Base-by-base conservation (phyloP, 2,113 vertebrate genomes). In the Tonatia bakeri region DNA sequence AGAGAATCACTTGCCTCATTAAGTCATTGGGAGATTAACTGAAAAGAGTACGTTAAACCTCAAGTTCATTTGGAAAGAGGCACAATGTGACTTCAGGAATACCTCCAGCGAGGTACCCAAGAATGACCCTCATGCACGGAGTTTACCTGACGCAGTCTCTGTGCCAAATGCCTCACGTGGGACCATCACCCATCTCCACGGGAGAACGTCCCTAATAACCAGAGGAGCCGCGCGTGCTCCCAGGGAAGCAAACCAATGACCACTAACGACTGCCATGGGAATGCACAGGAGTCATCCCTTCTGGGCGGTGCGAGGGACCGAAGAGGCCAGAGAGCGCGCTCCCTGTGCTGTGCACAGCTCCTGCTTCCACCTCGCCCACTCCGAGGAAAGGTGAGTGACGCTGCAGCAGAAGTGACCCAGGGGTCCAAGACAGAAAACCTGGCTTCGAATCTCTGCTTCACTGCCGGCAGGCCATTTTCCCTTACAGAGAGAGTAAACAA, bases 1-100 rank as follows among this genome's bases (percentile, higher is more conserved):
- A 76, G 56, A 75, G 38, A 47, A 85, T 50, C 45, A 72, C 26
- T 45, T 43, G 61, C 81, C 64, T 87, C 52, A 65, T 90, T 54
- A 26, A 38, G 12, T 15, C 5, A n/a, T 12, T 86, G 47, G 64
- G 43, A 76, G 85, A 52, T 26, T 45, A 47, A 65, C 11, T n/a
- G 31, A 77, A 64, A 24, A 47, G 65, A 65, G 26, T 47, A 82
- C 65, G 26, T 70, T 82, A 70, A 73, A 70, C 22, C 69, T 83
- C 54, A 79, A 7, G 26, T 65, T 61, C 75, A 33, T 45, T 54
- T 54, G 65, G 36, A 94, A 94, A 6, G 14, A n/a, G 64, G 54
- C 79, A 45, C 52, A 24, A 67, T 5, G 33, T 14, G 69, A 83
- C 75, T 64, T 64, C 7, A 26, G 31, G 54, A 15, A 50, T 15